Conservation (phyloP, 1,140 invertebrate species). For the Apis cerana region DNA sequence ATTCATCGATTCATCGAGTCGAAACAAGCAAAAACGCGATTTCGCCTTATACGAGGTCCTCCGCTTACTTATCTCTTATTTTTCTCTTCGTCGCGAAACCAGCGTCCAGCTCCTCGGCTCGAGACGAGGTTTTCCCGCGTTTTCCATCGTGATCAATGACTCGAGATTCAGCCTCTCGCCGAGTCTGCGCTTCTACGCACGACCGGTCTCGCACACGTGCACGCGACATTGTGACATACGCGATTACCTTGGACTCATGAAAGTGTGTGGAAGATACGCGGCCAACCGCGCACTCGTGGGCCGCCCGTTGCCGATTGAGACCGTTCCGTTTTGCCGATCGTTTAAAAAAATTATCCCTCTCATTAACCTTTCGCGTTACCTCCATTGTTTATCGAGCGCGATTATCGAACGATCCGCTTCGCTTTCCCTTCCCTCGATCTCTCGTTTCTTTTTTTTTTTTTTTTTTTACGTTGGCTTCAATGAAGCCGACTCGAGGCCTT, state of each 20-base stretch:
- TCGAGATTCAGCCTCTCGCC: slow-evolving; percentile 54
- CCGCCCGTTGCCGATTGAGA: slow-evolving; percentile 64
- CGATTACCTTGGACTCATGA: slow-evolving; percentile 78
- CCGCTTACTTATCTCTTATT: background rate
- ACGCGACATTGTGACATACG: slow-evolving; percentile 76
- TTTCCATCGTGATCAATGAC: slow-evolving; percentile 72
- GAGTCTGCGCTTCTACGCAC: slow-evolving; percentile 19
- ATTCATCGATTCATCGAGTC: slow-evolving; percentile 63
- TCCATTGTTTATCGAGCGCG: slow-evolving; percentile 23
- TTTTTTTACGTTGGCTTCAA: background rate
- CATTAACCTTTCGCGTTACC: slow-evolving; percentile 35
- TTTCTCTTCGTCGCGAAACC: background rate
- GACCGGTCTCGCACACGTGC: slow-evolving; percentile 54
- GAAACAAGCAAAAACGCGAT: slow-evolving; percentile 60
- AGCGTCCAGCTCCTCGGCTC: background rate
- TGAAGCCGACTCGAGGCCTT: background rate
- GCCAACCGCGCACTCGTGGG: slow-evolving; percentile 54
- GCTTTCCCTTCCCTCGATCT: background rate
- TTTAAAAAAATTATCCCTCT: slow-evolving; percentile 29
- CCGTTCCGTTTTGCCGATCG: background rate
- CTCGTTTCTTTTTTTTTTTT: background rate
- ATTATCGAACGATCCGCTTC: background rate
- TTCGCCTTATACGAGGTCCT: slow-evolving; percentile 61
- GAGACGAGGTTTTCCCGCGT: slow-evolving; percentile 65
- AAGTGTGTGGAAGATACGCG: slow-evolving; percentile 52